Base-by-base conservation (phyloP, 1,140 invertebrate genomes). In the Trichonephila inaurata region DNA sequence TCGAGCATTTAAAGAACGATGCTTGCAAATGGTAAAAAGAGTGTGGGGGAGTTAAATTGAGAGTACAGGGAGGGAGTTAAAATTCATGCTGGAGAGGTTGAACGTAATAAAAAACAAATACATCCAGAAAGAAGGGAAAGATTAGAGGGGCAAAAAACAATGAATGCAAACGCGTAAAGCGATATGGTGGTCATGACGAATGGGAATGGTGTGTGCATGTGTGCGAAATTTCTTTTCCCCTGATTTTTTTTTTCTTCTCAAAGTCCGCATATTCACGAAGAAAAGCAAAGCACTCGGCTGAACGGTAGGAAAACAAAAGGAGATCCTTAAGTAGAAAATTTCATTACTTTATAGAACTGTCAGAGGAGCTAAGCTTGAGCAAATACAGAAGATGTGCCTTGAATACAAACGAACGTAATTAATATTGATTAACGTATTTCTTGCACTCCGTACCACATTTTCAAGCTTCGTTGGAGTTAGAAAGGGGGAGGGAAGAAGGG, bases 261-360 rank as follows among this genome's bases (percentile, higher is more conserved):
- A 60, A 85, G 83, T 85, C 83, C 83, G 44, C 58, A 85, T 85
- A 77, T 77, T 77, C 58, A 60, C n/a, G 60, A 33, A 87, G 60
- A 64, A 69, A 88, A 88, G 62, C 28, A 88, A 89, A 89, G 87
- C 87, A 40, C 62, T 89, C 61, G 87, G 16, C 64, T 89, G 87
- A 89, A 64, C 89, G 60, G 88, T 61, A 90, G 28, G 93, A 90
- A 94, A 90, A 90, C 93, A 94, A 94, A 85, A 90, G 81, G 28
- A 44, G 86, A 88, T 81, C 85, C 86, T 92, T 92, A 89, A 93
- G 93, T 94, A 85, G 93, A 89, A 94, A 94, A 94, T 94, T 94
- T 94, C 93, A 94, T 94, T 94, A 94, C 82, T 94, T 89, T 94
- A 94, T 94, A 90, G 93, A 94, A 94, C 93, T 94, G 93, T 94